phyloP scores from a whole-genome alignment of 1,140 invertebrate species.

The Eubasilissa regina region DNA sequence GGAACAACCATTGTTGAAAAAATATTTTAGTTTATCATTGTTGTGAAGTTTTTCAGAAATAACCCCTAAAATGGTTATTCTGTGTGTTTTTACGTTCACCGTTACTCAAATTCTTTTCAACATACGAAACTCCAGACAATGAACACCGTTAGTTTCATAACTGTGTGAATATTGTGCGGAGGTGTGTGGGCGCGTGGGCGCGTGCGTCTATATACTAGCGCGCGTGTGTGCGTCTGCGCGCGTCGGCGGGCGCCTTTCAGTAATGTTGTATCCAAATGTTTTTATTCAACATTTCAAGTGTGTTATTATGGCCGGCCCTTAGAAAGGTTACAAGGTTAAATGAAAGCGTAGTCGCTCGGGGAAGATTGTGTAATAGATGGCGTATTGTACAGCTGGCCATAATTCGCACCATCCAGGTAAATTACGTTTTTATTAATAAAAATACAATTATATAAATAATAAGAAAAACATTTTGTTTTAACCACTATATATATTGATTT shows the following conservation, averaged over 20 bases:
- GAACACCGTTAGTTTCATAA: slow-evolving; percentile 29
- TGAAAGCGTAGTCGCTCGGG: too few relatives aligned
- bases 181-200: background rate
- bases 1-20: slow-evolving; percentile 16
- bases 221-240: too few relatives aligned
- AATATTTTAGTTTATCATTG: slow-evolving; percentile 20
- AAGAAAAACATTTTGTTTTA: too few relatives aligned
- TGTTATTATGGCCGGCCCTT: slow-evolving; percentile 1
- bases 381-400: too few relatives aligned
- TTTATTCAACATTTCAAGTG: background rate
- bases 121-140: slow-evolving; percentile 16
- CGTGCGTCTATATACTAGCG: too few relatives aligned
- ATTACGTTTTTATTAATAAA: too few relatives aligned
- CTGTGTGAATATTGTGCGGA: background rate
- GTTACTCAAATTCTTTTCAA: slow-evolving; percentile 22
- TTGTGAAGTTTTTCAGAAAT: slow-evolving; percentile 13
- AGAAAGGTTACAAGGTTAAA: background rate
- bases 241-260: background rate
- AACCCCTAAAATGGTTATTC: slow-evolving; percentile 1
- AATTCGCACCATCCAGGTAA: too few relatives aligned
- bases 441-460: too few relatives aligned
- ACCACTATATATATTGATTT: too few relatives aligned
- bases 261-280: slow-evolving; percentile 23
- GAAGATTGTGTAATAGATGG: too few relatives aligned
- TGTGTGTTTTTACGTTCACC: slow-evolving; percentile 25